Evolutionary conservation across 2,797 vertebrate species (phyloP).

Genomic region (Rhinoraja longicauda): DNA sequence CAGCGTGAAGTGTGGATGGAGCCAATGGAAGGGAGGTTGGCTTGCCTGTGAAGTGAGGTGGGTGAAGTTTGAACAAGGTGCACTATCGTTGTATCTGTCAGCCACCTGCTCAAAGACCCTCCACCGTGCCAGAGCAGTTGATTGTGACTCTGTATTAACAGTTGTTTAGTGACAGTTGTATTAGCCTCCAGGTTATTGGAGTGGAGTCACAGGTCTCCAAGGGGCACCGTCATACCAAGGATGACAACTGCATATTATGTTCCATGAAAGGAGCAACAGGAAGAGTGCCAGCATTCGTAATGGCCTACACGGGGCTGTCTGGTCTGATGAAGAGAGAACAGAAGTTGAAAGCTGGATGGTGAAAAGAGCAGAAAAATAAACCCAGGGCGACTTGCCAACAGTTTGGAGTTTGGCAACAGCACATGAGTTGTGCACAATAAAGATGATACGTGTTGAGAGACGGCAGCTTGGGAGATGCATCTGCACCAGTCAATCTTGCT

Average conservation of each 20-base stretch:
- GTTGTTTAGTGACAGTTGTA: no score
- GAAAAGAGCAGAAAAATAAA: not conserved
- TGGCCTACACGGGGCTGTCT: not conserved
- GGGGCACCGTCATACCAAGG: not conserved
- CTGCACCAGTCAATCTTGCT: not conserved
- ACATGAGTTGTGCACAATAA: no score
- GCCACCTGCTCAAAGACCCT: not conserved
- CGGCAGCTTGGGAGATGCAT: not conserved
- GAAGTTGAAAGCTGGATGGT: not conserved
- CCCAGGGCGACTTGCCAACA: not conserved
- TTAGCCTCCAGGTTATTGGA: slow-evolving; percentile 12
- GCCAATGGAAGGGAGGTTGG: no score
- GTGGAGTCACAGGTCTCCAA: not conserved
- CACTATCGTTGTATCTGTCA: not conserved
- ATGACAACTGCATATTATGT: slow-evolving; percentile 1
- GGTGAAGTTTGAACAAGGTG: not conserved
- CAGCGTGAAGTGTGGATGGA: no score
- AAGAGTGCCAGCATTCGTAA: not conserved
- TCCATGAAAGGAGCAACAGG: not conserved
- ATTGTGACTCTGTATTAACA: no score
- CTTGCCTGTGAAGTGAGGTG: no score
- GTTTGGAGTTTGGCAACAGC: not conserved
- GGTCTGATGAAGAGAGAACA: not conserved
- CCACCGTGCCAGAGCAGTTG: not conserved
- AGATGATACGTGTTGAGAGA: not conserved